These are phyloP conservation scores for Drosophila neotestacea DNA, from an alignment of 2,888 invertebrate species.

Conservation along the genomic window DNA sequence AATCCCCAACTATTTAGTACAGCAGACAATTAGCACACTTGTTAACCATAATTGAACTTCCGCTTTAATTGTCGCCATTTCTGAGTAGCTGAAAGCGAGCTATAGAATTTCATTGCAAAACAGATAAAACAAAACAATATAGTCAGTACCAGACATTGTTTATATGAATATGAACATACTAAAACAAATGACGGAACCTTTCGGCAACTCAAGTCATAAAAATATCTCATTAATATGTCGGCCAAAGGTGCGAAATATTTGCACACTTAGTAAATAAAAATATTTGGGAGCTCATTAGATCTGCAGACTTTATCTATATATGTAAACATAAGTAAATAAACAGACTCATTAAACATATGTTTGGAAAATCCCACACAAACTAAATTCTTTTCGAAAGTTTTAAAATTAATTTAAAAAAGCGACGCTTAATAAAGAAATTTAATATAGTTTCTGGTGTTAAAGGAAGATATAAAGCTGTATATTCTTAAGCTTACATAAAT, in stretches of 20 bases:
- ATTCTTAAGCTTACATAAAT: constrained; percentile 26
- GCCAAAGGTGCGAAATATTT: constrained; percentile 39
- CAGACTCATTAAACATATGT: constrained; percentile 1
- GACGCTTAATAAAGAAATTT: constrained; percentile 21
- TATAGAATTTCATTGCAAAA: constrained; percentile 23
- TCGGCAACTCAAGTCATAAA: constrained; percentile 6
- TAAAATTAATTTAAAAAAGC: not conserved
- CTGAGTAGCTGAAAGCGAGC: constrained; percentile 12
- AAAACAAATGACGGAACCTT: not conserved
- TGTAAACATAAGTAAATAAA: constrained; percentile 24
- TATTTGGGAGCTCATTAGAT: constrained; percentile 16
- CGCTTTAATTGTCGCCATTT: constrained; percentile 62
- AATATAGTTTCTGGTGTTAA: constrained; percentile 22
- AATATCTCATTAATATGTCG: constrained; percentile 12
- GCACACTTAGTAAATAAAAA: constrained; percentile 18
- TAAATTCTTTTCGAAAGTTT: not conserved
- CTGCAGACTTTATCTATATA: constrained; percentile 6
- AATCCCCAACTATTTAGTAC: constrained; percentile 57
- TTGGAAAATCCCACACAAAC: constrained; percentile 1
- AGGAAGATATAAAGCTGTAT: constrained; percentile 7
- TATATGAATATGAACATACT: not conserved
- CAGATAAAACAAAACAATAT: constrained; percentile 11
- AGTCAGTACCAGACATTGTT: constrained; percentile 1
- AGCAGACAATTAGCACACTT: constrained; percentile 64
- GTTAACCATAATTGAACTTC: constrained; percentile 70